Percentiles rank a stretch among this genome's conserved stretches.
phyloP scores from a whole-genome alignment of 2,888 invertebrate species.

The Therioaphis trifolii region DNA sequence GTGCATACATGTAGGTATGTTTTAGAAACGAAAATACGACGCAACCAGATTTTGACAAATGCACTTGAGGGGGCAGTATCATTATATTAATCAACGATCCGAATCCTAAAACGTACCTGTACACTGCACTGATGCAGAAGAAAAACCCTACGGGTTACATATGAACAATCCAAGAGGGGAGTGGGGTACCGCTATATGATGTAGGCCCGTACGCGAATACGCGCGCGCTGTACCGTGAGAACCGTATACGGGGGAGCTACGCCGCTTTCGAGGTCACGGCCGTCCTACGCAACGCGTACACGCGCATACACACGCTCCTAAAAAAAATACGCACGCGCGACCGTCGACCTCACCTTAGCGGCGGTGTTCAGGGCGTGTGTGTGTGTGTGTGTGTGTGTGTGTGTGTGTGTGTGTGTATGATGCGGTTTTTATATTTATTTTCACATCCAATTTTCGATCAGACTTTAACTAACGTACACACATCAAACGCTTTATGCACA shows the following conservation, averaged over 20 bases:
- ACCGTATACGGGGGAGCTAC: conserved; percentile 23
- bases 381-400: neutral
- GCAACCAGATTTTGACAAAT: conserved; percentile 16
- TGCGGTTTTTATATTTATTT: conserved; percentile 38
- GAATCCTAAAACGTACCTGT: neutral
- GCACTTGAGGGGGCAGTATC: conserved; percentile 25
- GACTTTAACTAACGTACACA: neutral
- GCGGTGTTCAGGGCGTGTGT: conserved; percentile 5
- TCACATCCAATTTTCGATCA: conserved; percentile 9
- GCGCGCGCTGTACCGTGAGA: conserved; percentile 43
- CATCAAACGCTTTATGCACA: too few relatives aligned
- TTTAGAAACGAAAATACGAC: neutral
- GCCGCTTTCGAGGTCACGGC: conserved; percentile 51
- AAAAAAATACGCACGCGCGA: conserved; percentile 35
- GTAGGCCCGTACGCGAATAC: conserved; percentile 24
- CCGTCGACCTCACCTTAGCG: conserved; percentile 47
- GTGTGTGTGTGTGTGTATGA: neutral
- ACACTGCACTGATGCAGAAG: neutral
- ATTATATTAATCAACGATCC: conserved; percentile 2
- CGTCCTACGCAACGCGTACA: conserved; percentile 56
- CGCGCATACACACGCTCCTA: neutral
- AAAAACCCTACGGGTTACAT: neutral
- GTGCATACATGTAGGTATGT: neutral
- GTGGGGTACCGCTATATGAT: neutral
- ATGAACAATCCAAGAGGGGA: neutral